Base-by-base conservation (phyloP, 53 echinoderm and acorn worm genomes). In the Pentamera pediparva region DNA sequence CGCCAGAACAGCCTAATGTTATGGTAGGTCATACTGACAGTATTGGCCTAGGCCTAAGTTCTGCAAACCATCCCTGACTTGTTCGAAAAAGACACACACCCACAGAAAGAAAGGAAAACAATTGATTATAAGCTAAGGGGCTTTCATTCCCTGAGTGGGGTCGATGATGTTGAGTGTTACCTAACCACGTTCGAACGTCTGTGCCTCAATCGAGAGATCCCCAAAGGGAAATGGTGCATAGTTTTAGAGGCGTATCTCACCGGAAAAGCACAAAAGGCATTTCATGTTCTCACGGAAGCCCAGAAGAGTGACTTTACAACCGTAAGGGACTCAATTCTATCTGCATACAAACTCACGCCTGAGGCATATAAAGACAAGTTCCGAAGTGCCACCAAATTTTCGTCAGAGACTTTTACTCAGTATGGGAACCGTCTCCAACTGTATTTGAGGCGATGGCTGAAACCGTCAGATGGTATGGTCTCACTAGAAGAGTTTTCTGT, bases 211-310 rank as follows among this genome's bases (percentile, higher is more conserved):
- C 73, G 49, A 27, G 53, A 75, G 3, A 28, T 67, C 13, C 67
- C 67, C 30, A 22, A 41, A 41, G 28, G 6, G 3, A 24, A 67
- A 18, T 81, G 69, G 70, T 38, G 77, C 12, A 12, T 20, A 19
- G 27, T 82, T 30, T 47, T 86, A 30, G 86, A 81, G 28, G 62
- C 81, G 19, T 82, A 70, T 53, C 36, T 82, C 13, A 82, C 82
- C 10, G 82, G 75, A 7, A 81, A 81, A 35, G 82, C 82, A 32
- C 86, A 86, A 29, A 76, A 70, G 29, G 77, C 76, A 37, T 76
- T 81, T 39, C 71, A 86, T 35, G 33, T 70, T 11, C 39, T 82
- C 32, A 71, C 51, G 8, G 78, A 76, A 12, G 22, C 37, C 5
- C 69, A 86, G 9, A 86, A 60, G 34, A 6, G 29, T 13, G 47